phyloP scores from a whole-genome alignment of 2,888 invertebrate genomes.

The Rapana venosa region DNA sequence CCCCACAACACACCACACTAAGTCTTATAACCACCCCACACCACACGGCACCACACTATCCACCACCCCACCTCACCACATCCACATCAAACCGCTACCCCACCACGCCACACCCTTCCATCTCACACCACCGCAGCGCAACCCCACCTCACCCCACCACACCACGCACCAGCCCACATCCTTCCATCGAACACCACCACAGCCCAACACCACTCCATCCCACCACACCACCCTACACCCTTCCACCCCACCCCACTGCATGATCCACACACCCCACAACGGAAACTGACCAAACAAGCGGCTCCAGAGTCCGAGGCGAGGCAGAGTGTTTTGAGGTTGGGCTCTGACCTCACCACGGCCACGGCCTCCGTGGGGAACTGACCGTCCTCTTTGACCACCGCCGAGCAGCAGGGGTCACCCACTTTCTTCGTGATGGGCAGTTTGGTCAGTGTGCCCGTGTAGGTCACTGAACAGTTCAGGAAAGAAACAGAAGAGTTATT shows the following conservation, averaged over 20 bases:
- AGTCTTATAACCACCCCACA: too few relatives aligned
- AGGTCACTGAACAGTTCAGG: background rate
- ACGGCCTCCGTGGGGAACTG: background rate
- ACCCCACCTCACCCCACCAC: too few relatives aligned
- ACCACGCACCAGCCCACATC: background rate
- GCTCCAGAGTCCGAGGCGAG: background rate
- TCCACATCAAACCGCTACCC: too few relatives aligned
- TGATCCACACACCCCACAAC: background rate
- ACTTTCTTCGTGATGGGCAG: background rate
- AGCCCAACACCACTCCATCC: background rate
- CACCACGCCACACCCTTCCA: background rate
- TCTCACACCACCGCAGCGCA: background rate
- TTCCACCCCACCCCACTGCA: background rate
- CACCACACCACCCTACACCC: background rate
- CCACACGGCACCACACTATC: too few relatives aligned
- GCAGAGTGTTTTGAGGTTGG: background rate
- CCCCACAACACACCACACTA: too few relatives aligned
- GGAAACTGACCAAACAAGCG: background rate
- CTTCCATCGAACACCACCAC: background rate
- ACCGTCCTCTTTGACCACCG: background rate
- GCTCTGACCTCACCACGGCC: background rate
- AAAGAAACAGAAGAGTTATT: too few relatives aligned
- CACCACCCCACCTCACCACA: too few relatives aligned
- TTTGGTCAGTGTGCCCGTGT: background rate
- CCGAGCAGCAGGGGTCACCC: constrained; percentile 7